Base-by-base conservation (phyloP, 2,113 vertebrate genomes). In the Rhea americana region DNA sequence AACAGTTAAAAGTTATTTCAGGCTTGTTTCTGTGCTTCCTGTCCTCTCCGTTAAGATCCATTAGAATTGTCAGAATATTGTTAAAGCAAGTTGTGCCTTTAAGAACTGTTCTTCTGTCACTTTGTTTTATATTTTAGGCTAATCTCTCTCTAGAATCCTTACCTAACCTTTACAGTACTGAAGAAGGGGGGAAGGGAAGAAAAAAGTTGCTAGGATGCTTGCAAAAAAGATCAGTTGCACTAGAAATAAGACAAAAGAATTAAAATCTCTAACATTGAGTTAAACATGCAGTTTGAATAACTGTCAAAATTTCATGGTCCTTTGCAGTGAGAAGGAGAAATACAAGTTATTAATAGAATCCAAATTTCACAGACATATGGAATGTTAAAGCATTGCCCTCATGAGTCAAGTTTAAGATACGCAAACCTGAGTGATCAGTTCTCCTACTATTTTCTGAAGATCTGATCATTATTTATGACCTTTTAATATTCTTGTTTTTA, bases 131-230 rank as follows among this genome's bases (percentile, higher is more conserved):
- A 68, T 88, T 93, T 96, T 86, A 92, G 92, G 61, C 81, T 63
- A 92, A 13, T 80, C 59, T 93, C 59, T 93, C 63, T 83, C 35
- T 53, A 79, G 93, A 88, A 96, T 97, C 96, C 94, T 95, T 43
- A 96, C 94, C 93, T 94, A 96, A 95, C 93, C 91, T 96, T 95
- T 95, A 93, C 2, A 6, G 89, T 92, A 90, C 61, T 84, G 58
- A 75, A 90, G 83, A 76, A 93, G 80, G 51, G 9, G 41, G 37
- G 61, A 53, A 48, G 22, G 35, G 43, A 30, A 19, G 2, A 17
- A 30, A 70, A 61, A 68, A 41, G 96, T 96, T 97, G 97, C 97
- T 97, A 97, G 92, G 97, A 95, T 96, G 96, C 97, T 81, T 92
- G 73, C 63, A 94, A 94, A 96, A 95, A 96, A 96, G 95, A 93